Percentiles rank a stretch among this genome's conserved stretches.
phyloP scores from a whole-genome alignment of 1,140 invertebrate species.

The Apis dorsata region DNA sequence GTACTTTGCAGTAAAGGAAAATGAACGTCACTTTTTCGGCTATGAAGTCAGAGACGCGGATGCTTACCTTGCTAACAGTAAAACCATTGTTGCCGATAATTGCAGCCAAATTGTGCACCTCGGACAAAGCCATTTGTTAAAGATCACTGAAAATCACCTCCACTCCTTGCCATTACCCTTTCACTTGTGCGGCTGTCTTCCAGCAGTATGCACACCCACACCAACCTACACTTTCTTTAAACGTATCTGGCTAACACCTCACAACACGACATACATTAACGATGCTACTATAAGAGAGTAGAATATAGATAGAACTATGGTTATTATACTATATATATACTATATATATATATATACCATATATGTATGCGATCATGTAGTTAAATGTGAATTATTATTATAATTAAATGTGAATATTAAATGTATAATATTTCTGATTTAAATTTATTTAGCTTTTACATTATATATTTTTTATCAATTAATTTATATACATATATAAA shows the following conservation, averaged over 20 bases:
- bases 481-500: not conserved
- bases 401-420: not conserved
- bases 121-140: constrained; percentile 76
- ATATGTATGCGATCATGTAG: not conserved
- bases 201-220: constrained; percentile 47
- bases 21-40: constrained; percentile 36
- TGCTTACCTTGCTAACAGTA: constrained; percentile 71
- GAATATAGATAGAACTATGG: constrained; percentile 32
- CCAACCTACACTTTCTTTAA: constrained; percentile 36
- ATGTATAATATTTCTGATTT: not conserved
- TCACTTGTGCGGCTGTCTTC: constrained; percentile 60
- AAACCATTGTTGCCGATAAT: constrained; percentile 76
- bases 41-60: constrained; percentile 19
- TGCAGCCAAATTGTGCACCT: constrained; percentile 74
- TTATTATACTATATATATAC: not conserved
- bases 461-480: not conserved
- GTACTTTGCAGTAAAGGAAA: constrained; percentile 26
- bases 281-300: constrained; percentile 30
- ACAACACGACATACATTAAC: constrained; percentile 28
- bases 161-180: constrained; percentile 71
- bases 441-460: not conserved
- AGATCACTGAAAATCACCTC: constrained; percentile 60
- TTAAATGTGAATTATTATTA: too few relatives aligned
- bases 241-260: constrained; percentile 35
- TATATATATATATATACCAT: not conserved